These are phyloP conservation scores for Esperia sulphurella DNA, from an alignment of 2,888 invertebrate species.

Conservation along the genomic window DNA sequence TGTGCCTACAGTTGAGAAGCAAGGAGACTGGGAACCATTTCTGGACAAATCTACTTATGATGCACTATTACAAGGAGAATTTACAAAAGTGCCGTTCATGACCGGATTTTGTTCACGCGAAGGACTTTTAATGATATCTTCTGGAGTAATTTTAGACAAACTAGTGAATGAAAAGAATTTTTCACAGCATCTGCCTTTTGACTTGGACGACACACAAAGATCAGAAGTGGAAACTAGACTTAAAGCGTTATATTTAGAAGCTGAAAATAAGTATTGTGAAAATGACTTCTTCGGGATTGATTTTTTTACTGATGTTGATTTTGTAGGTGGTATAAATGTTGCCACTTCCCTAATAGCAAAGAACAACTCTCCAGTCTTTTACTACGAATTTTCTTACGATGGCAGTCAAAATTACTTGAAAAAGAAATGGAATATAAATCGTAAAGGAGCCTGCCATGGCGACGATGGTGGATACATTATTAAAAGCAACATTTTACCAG, in stretches of 20 bases:
- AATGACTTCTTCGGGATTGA: conserved; percentile 59
- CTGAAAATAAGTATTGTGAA: conserved; percentile 43
- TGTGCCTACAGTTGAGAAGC: conserved; percentile 60
- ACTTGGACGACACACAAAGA: conserved; percentile 35
- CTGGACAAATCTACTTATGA: conserved; percentile 56
- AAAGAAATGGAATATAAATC: conserved; percentile 49
- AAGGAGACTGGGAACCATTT: conserved; percentile 66
- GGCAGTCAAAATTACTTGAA: conserved; percentile 76
- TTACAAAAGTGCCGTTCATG: conserved; percentile 69
- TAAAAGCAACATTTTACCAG: conserved; percentile 40
- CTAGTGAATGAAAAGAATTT: conserved; percentile 43
- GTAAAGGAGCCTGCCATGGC: conserved; percentile 78
- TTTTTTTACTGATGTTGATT: conserved; percentile 71
- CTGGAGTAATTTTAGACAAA: conserved; percentile 28
- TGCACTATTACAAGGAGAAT: conserved; percentile 54
- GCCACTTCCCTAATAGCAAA: conserved; percentile 51
- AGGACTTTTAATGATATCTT: conserved; percentile 52
- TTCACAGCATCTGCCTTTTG: conserved; percentile 46
- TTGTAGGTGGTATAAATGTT: conserved; percentile 53
- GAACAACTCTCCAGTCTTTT: conserved; percentile 66
- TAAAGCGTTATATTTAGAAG: conserved; percentile 65
- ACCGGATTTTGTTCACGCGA: conserved; percentile 70
- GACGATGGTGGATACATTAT: conserved; percentile 81
- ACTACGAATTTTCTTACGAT: conserved; percentile 79
- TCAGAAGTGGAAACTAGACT: conserved; percentile 41